Evolutionary conservation across 37 sponge, comb jelly and placozoan species (phyloP).

Genomic region (Amphimedon queenslandica): DNA sequence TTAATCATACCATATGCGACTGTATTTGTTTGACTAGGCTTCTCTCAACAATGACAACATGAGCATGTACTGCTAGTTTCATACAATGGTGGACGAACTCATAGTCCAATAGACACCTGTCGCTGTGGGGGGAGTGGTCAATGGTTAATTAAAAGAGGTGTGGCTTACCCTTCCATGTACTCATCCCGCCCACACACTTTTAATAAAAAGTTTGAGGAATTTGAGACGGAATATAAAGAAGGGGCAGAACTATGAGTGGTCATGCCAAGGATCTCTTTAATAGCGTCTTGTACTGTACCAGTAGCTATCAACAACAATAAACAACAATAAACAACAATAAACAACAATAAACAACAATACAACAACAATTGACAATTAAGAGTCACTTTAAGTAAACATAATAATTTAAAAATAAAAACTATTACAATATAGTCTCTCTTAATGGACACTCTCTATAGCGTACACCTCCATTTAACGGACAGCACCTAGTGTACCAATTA

Average conservation of each 20-base stretch:
- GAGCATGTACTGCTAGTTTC: constrained; percentile 26
- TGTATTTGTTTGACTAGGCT: background rate
- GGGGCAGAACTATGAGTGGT: background rate
- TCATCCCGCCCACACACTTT: constrained; percentile 69
- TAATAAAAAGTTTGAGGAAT: background rate
- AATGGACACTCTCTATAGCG: no score
- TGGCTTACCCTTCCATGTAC: background rate
- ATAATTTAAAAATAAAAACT: no score
- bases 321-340: no score
- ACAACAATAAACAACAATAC: no score
- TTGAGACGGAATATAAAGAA: no score
- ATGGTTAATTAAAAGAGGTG: background rate
- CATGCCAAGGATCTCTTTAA: constrained; percentile 4
- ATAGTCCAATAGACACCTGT: constrained; percentile 14
- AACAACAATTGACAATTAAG: no score
- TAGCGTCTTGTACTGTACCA: constrained; percentile 11
- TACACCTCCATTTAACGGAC: no score
- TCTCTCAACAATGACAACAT: constrained; percentile 33
- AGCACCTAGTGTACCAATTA: no score
- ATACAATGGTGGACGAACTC: constrained; percentile 52
- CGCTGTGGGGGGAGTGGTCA: constrained; percentile 8
- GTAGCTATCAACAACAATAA: no score
- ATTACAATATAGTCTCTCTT: no score
- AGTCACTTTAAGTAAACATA: no score
- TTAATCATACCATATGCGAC: background rate